phyloP scores from a whole-genome alignment of 2,113 vertebrate genomes.

The Nothocercus nigrocapillus region DNA sequence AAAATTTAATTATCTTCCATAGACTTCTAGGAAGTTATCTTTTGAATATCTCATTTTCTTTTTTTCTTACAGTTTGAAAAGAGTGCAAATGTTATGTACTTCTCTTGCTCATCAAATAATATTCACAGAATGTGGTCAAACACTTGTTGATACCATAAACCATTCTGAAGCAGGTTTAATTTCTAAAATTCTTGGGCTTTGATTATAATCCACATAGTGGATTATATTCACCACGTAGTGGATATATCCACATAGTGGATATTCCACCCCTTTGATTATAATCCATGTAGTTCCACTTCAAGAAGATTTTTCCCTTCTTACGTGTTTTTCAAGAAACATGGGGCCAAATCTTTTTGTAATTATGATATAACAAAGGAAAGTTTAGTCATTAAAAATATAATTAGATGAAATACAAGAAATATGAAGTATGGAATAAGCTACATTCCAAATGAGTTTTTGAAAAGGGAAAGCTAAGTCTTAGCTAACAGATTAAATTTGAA shows the following conservation, averaged over 20 bases:
- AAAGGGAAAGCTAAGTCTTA: constrained; percentile 23
- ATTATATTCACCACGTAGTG: no score
- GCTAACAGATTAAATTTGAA: constrained; percentile 48
- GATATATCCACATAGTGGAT: no score
- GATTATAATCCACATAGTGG: neutral
- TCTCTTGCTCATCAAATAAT: neutral
- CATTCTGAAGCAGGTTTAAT: neutral
- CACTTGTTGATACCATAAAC: neutral
- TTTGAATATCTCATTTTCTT: neutral
- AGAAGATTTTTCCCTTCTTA: neutral
- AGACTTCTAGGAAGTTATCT: neutral
- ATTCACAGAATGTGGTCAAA: neutral
- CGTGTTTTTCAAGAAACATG: neutral
- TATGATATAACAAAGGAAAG: neutral
- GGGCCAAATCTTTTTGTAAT: neutral
- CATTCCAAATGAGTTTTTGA: constrained; percentile 10
- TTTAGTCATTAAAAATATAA: neutral
- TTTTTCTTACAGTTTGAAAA: neutral
- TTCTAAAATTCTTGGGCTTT: neutral
- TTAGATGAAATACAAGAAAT: neutral
- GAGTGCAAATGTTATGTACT: neutral
- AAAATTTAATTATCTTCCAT: neutral
- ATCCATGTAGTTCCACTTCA: neutral
- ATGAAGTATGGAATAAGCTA: neutral
- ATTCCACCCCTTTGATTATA: neutral